A percentile compares a stretch with the other conserved stretches of the same genome.
phyloP scores from a whole-genome alignment of 2,797 vertebrate genomes.

The Sternotherus odoratus region DNA sequence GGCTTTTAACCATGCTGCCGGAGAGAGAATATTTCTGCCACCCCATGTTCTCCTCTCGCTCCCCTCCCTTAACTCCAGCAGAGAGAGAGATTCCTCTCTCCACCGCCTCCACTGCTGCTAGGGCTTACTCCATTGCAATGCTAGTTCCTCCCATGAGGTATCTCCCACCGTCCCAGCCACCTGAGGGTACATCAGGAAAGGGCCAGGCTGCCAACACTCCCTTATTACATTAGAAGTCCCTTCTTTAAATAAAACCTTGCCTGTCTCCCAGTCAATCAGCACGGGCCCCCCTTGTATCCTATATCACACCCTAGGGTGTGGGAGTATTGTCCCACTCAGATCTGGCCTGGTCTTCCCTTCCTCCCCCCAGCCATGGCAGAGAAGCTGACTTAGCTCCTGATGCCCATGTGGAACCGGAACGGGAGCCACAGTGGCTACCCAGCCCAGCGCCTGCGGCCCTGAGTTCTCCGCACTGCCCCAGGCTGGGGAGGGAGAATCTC shows the following conservation, averaged over 20 bases:
- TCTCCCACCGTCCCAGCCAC: too few species aligned
- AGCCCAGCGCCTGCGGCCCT: too few species aligned
- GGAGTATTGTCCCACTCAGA: not conserved
- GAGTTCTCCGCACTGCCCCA: not conserved
- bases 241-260: not conserved
- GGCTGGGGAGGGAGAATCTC: not conserved
- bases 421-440: not conserved
- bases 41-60: not conserved
- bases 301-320: not conserved
- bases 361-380: not conserved
- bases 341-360: not conserved
- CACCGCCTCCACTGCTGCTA: not conserved
- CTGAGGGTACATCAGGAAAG: not conserved
- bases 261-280: not conserved
- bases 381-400: not conserved
- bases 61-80: not conserved
- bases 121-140: not conserved
- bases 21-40: not conserved
- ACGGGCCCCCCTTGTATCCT: not conserved
- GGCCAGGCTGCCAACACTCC: not conserved
- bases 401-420: not conserved
- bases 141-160: not conserved
- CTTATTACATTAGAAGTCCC: not conserved
- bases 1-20: not conserved
- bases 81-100: not conserved